phyloP scores from a whole-genome alignment of 2,888 invertebrate species.

The Hofmannophila pseudospretella region DNA sequence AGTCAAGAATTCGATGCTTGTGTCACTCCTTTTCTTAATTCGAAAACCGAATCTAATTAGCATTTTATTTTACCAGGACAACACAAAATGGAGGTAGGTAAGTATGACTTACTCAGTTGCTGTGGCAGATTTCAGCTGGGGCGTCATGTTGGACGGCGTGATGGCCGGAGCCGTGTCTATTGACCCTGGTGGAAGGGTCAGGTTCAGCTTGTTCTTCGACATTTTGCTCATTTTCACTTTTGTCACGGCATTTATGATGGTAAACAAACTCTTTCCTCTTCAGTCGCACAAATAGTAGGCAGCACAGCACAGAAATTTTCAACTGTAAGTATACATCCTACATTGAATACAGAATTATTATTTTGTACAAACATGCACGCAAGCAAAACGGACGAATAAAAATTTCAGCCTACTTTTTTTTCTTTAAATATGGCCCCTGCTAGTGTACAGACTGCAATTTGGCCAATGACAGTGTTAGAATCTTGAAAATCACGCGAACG shows the following conservation, averaged over 20 bases:
- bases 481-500: too few relatives aligned
- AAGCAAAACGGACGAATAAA: too few relatives aligned
- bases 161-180: slow-evolving; percentile 84
- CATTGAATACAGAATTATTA: too few relatives aligned
- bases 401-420: too few relatives aligned
- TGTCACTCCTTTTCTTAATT: not conserved
- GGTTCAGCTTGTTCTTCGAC: slow-evolving; percentile 94
- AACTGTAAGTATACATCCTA: not conserved
- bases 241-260: slow-evolving; percentile 34
- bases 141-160: slow-evolving; percentile 78
- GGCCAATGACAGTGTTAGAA: too few relatives aligned
- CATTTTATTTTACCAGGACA: not conserved
- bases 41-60: not conserved
- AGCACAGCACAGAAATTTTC: not conserved
- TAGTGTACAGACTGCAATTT: too few relatives aligned
- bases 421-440: too few relatives aligned
- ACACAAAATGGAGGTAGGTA: not conserved
- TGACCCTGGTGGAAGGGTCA: slow-evolving; percentile 93
- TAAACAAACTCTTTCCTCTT: not conserved
- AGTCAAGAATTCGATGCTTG: too few relatives aligned
- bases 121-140: slow-evolving; percentile 77
- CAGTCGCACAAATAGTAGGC: not conserved
- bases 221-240: slow-evolving; percentile 78
- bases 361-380: too few relatives aligned
- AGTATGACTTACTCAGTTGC: slow-evolving; percentile 77